Conservation (phyloP, 2,888 invertebrate genomes). For the Perithous albicinctus region DNA sequence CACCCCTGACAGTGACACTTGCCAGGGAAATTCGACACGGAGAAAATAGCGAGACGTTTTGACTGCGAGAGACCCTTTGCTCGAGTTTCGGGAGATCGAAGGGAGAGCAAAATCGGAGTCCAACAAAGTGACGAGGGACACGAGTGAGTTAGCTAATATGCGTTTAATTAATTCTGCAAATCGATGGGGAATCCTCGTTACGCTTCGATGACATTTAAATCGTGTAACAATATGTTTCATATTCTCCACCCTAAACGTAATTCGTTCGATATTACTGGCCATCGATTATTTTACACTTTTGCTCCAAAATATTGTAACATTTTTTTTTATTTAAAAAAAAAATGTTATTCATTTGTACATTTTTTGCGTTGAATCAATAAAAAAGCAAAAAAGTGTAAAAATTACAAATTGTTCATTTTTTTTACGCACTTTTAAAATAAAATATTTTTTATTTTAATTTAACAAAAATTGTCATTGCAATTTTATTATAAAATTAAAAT, state of each 20-base stretch:
- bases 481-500: no score
- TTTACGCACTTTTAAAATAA: no score
- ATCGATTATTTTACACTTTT: neutral
- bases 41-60: constrained; percentile 69
- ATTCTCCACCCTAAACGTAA: neutral
- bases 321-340: no score
- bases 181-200: constrained; percentile 69
- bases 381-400: no score
- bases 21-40: constrained; percentile 79
- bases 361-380: no score
- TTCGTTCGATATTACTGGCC: neutral
- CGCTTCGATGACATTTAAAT: constrained; percentile 54
- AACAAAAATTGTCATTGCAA: no score
- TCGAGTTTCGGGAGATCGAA: constrained; percentile 50
- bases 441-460: no score
- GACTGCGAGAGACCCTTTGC: constrained; percentile 31
- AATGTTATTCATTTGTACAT: no score
- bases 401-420: no score
- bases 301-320: neutral
- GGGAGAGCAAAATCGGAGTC: constrained; percentile 57
- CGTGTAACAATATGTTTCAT: constrained; percentile 69
- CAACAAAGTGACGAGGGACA: constrained; percentile 68
- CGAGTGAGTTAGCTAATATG: constrained; percentile 82
- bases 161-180: constrained; percentile 82
- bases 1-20: constrained; percentile 75